phyloP scores from a whole-genome alignment of 2,113 vertebrate species.

The Fregetta grallaria region DNA sequence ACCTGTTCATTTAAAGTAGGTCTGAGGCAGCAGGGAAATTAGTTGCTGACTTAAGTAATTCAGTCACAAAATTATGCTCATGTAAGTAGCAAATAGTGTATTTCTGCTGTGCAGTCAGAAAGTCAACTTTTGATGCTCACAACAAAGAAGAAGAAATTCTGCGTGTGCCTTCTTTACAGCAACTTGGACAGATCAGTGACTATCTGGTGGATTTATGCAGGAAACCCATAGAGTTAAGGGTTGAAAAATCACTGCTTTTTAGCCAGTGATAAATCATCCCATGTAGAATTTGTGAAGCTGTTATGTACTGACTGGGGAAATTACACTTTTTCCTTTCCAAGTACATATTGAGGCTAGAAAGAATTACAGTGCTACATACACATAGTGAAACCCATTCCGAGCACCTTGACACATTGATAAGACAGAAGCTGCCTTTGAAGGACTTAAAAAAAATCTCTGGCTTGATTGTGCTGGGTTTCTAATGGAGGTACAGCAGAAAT shows the following conservation, averaged over 20 bases:
- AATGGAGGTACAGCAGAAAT: background rate
- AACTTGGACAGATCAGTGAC: background rate
- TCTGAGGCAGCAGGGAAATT: constrained; percentile 41
- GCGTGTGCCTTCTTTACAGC: background rate
- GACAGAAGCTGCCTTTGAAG: background rate
- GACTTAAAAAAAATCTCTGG: background rate
- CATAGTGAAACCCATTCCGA: background rate
- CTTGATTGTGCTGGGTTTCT: background rate
- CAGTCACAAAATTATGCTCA: constrained; percentile 41
- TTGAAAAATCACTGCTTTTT: background rate
- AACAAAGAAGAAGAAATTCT: background rate
- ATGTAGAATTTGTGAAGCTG: background rate
- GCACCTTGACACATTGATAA: background rate
- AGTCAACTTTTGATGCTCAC: background rate
- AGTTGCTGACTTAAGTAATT: constrained; percentile 60
- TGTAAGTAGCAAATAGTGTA: constrained; percentile 8
- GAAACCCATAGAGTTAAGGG: background rate
- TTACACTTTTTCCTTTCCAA: background rate
- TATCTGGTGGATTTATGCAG: background rate
- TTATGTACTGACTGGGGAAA: background rate
- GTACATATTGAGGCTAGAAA: background rate
- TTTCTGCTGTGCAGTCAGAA: constrained; percentile 56
- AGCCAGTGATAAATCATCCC: background rate
- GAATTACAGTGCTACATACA: background rate
- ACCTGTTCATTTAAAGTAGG: constrained; percentile 49